A percentile compares a stretch with the other conserved stretches of the same genome.
These are phyloP conservation scores for Neosilurus mollespiculum DNA, from an alignment of 2,797 vertebrate species.

Conservation along the genomic window DNA sequence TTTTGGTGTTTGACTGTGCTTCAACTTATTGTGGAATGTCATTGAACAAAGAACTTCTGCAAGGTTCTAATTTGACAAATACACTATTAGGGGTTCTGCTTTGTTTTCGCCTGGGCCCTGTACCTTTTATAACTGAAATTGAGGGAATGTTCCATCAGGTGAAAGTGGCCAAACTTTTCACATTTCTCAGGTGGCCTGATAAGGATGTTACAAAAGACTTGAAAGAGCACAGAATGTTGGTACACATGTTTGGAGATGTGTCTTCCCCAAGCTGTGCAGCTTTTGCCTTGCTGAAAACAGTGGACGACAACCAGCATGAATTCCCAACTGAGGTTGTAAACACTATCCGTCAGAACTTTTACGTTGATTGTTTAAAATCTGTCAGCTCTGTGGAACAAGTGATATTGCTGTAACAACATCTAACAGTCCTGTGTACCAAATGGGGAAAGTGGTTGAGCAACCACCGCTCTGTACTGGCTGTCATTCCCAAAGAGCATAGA, in stretches of 20 bases:
- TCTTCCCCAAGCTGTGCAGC: neutral
- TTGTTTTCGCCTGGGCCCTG: neutral
- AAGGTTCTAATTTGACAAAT: neutral
- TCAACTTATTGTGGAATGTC: neutral
- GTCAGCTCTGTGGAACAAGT: neutral
- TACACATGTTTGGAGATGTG: neutral
- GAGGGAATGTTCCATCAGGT: neutral
- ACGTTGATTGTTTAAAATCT: slow-evolving; percentile 3
- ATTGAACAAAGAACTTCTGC: neutral
- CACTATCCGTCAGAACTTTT: slow-evolving; percentile 1
- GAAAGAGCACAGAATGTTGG: neutral
- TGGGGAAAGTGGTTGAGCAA: no score
- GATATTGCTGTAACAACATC: neutral
- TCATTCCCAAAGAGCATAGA: neutral
- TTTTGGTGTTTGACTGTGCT: neutral
- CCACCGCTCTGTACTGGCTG: no score
- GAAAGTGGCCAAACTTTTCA: neutral
- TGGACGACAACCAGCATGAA: neutral
- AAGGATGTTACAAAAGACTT: neutral
- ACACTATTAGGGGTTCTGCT: neutral
- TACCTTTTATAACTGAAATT: neutral
- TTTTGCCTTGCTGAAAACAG: neutral
- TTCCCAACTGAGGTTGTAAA: neutral
- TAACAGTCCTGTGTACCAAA: neutral
- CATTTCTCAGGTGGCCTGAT: neutral